Percentiles rank a stretch among this genome's conserved stretches.
Evolutionary conservation across 2,113 vertebrate species (phyloP).

Genomic region (Tapirus terrestris): DNA sequence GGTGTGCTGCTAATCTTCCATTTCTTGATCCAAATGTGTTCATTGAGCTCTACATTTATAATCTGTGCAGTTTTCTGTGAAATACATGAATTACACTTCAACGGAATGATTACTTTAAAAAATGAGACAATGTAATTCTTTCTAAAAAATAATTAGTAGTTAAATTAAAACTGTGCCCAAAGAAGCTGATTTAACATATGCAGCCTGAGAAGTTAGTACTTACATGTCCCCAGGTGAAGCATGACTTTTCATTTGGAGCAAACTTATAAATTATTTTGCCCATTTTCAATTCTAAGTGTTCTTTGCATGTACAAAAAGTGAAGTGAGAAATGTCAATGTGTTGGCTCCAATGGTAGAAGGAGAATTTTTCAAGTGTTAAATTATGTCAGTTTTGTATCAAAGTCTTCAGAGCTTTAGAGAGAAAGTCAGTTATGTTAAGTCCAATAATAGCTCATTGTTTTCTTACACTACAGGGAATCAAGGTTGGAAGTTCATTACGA

Average conservation of each 20-base stretch:
- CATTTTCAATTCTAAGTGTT: constrained; percentile 3
- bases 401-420: constrained; percentile 41
- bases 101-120: neutral
- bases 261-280: neutral
- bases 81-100: neutral
- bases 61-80: neutral
- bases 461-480: neutral
- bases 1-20: neutral
- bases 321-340: neutral
- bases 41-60: neutral
- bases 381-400: constrained; percentile 3
- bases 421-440: neutral
- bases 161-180: neutral
- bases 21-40: neutral
- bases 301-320: neutral
- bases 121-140: neutral
- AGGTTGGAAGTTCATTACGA: neutral
- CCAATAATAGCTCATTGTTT: constrained; percentile 50
- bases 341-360: constrained; percentile 24
- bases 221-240: neutral
- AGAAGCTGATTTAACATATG: neutral
- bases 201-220: neutral
- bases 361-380: constrained; percentile 26
- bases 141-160: neutral
- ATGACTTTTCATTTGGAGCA: neutral